Conservation (phyloP, 2,113 vertebrate species). For the Origma solitaria region DNA sequence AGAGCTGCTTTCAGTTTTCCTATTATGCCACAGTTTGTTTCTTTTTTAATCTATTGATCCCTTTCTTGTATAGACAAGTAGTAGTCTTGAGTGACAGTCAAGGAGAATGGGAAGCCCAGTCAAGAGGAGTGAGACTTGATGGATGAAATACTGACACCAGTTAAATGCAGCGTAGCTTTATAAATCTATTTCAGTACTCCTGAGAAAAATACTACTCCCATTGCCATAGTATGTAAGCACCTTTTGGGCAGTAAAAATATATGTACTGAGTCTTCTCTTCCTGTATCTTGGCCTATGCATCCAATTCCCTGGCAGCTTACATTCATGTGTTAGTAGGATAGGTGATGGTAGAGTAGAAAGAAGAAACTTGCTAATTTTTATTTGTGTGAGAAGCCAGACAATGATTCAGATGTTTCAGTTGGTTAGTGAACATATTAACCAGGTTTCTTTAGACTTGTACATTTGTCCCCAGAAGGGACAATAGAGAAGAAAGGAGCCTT, state of each 20-base stretch:
- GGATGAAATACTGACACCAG: not conserved
- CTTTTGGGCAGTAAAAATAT: constrained; percentile 17
- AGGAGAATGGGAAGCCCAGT: not conserved
- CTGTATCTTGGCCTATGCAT: not conserved
- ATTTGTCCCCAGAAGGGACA: not conserved
- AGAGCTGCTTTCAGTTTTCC: not conserved
- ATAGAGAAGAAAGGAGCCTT: not conserved
- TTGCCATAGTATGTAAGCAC: not conserved
- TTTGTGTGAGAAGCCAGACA: not conserved
- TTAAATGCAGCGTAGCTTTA: constrained; percentile 3
- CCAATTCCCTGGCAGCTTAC: not conserved
- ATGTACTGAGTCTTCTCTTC: not conserved
- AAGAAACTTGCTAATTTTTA: not conserved
- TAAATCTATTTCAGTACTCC: not conserved
- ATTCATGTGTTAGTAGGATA: not conserved
- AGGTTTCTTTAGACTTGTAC: not conserved
- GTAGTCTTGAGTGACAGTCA: not conserved
- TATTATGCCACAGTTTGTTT: not conserved
- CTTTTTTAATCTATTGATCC: not conserved
- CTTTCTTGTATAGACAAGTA: not conserved
- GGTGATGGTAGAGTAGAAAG: not conserved
- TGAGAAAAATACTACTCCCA: not conserved
- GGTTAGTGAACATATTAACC: not conserved
- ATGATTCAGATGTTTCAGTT: not conserved
- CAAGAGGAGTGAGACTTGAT: not conserved